Base-by-base conservation (phyloP, 2,888 invertebrate genomes). In the Norana najaformis region DNA sequence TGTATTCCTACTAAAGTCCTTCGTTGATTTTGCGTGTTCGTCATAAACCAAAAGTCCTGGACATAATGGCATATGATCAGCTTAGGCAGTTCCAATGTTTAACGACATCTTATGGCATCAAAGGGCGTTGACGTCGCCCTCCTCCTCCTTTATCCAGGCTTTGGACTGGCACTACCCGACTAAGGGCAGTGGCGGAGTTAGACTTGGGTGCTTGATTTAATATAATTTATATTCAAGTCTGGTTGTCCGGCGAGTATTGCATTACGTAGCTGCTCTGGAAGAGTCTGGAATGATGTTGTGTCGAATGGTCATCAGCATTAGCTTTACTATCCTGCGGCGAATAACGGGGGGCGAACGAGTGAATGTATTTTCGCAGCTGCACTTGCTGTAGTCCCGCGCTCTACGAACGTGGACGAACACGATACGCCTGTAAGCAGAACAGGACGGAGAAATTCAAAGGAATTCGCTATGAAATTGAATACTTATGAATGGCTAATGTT, bases 381-480 rank as follows among this genome's bases (percentile, higher is more conserved):
- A 14, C 47, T 47, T 18, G 13, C 18, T 47, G 47, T 18, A 47
- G 23, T 47, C 23, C 23, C 23, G 23, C 69, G n/a, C 69, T 11
- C n/a, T 69, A 69, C n/a, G n/a, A n/a, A n/a, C 6, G 69, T n/a
- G n/a, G 2, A 69, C 69, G n/a, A 69, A 69, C 69, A 69, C 69
- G 69, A 69, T 13, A 30, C n/a, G 69, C 69, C 69, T 69, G 69
- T 69, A 69, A n/a, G 30, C 30, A 69, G 69, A 0, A 11, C n/a
- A 53, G 69, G 69, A n/a, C n/a, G 69, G 69, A n/a, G n/a, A 69
- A 69, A 69, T 69, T 69, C 69, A 69, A 69, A 69, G 69, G n/a
- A 69, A 69, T 11, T 30, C 69, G 30, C n/a, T 69, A 30, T 69
- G 69, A 69, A 69, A 69, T n/a, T 8, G n/a, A n/a, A 69, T n/a